phyloP scores from a whole-genome alignment of 2,113 vertebrate species.

The Tylochromis polylepis region DNA sequence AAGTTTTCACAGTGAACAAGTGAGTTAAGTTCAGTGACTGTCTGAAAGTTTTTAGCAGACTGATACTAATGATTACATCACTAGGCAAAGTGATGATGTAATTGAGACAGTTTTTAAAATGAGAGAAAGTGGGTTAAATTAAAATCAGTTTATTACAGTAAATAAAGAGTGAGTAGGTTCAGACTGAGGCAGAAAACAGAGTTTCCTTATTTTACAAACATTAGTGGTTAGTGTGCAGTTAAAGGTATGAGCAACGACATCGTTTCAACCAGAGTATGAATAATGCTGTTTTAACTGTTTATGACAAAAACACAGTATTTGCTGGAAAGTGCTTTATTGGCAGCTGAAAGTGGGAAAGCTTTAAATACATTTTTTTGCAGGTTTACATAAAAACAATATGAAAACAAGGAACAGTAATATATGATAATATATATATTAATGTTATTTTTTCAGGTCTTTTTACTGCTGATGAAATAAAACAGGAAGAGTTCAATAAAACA shows the following conservation, averaged over 20 bases:
- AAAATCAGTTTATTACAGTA: not conserved
- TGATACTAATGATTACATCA: not conserved
- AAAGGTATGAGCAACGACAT: not conserved
- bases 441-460: not conserved
- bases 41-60: not conserved
- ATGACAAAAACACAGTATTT: not conserved
- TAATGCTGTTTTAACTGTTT: not conserved
- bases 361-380: not conserved
- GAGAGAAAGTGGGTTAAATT: not conserved
- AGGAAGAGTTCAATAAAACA: not conserved
- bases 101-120: not conserved
- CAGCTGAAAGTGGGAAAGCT: not conserved
- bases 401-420: not conserved
- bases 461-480: not conserved
- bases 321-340: not conserved
- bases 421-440: not conserved
- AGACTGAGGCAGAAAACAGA: not conserved
- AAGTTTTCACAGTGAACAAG: not conserved
- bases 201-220: not conserved
- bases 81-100: not conserved
- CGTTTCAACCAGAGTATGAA: not conserved
- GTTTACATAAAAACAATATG: not conserved
- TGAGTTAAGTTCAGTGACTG: not conserved
- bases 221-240: not conserved
- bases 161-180: not conserved